Evolutionary conservation across 2,113 vertebrate genomes (phyloP), one percentile per base, ranked within the genome.

Genomic region (Hyaena hyaena): DNA sequence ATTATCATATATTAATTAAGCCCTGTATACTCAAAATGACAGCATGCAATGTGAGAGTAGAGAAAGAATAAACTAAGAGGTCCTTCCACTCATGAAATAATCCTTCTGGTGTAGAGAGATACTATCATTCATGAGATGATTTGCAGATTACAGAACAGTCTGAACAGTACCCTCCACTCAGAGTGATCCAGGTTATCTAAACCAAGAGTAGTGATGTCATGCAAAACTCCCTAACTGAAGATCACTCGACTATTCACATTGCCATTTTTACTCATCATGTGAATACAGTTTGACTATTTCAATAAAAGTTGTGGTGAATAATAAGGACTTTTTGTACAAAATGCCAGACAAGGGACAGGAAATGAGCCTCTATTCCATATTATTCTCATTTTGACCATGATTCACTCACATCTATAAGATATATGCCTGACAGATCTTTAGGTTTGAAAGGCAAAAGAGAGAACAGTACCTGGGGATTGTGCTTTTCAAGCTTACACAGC

Each of bases 401-500:
- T 85, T 96, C 87, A 50, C 66, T 90, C 87, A 82, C 71, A 95
- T 90, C 48, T 61, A 89, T 12, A 79, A 71, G 17, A 88, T 68
- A 94, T 31, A 77, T 10, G 16, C 76, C 35, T 55, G 74, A 83
- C 83, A 96, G 87, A 92, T 88, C 87, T 88, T 76, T 19, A 84
- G 53, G 53, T 31, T 74, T 80, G n/a, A 97, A 96, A 95, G 48
- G 84, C 65, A 85, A 90, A 93, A 94, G 93, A 88, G 65, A 90
- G 79, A 58, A 58, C 14, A 87, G 53, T 69, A 82, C 66, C 74
- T 88, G 45, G 65, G 58, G 93, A 96, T 26, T 90, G 87, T 73
- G 48, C 76, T 85, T 96, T 95, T 96, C 83, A 96, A 94, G 95
- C 97, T 97, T 97, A 97, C 71, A 0, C 84, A 97, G 95, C 87